Conservation (phyloP, 2,113 vertebrate genomes). For the Oxyruncus cristatus region DNA sequence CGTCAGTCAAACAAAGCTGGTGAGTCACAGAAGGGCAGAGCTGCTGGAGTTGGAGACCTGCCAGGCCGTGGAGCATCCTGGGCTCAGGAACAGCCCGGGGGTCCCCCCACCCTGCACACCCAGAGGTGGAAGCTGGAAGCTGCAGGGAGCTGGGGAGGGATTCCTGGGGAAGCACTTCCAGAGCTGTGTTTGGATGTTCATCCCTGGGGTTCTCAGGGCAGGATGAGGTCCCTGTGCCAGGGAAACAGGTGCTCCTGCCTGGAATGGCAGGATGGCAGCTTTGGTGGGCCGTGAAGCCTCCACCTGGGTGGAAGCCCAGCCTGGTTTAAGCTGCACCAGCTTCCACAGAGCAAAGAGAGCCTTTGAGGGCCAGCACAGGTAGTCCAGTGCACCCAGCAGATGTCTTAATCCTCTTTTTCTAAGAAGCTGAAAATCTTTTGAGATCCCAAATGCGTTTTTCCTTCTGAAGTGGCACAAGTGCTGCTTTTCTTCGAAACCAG, state of each 20-base stretch:
- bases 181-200: accelerated
- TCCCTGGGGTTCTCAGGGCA: accelerated
- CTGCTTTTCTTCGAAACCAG: background rate
- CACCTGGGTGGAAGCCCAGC: background rate
- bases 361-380: background rate
- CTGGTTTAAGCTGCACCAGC: background rate
- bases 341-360: background rate
- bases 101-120: background rate
- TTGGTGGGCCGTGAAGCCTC: background rate
- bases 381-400: background rate
- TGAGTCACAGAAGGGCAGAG: background rate
- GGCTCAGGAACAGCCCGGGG: accelerated
- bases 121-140: background rate
- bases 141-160: background rate
- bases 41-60: background rate
- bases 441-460: background rate
- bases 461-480: background rate
- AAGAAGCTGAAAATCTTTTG: background rate
- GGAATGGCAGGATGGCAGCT: background rate
- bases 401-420: background rate
- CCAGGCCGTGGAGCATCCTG: background rate
- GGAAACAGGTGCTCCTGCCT: background rate
- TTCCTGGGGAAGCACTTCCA: background rate
- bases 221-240: background rate
- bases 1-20: background rate